Base-by-base conservation (phyloP, 2,888 invertebrate species). In the Machimus rusticus region DNA sequence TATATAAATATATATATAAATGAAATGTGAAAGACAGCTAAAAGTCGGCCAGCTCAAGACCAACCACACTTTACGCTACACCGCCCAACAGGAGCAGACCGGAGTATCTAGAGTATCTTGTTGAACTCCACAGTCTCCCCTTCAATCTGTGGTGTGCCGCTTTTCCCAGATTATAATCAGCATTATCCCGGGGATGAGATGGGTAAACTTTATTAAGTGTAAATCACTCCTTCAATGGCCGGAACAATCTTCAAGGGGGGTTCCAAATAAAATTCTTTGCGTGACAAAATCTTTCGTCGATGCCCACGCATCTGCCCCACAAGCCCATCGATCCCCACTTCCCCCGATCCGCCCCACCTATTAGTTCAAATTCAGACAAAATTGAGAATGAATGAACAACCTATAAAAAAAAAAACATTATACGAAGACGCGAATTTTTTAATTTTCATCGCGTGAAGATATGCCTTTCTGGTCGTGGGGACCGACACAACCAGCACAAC, bases 151-250 rank as follows among this genome's bases (percentile, higher is more conserved):
- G 9, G 9, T 19, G 66, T 19, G 66, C 37, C 5, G 78, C 43
- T 39, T 43, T 43, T 43, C 19, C 43, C 46, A 43, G 78, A 78
- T 78, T 66, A 78, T 39, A 78, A 78, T 78, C 78, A 43, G 43
- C 16, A 43, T 39, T 43, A 23, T n/a, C 66, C 23, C 23, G 5
- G 78, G 78, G 43, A 78, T 78, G 78, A 78, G 78, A 43, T 78
- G 78, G 78, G 43, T 78, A 78, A 78, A 78, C 78, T 78, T 39
- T 78, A 43, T 78, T 78, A 78, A 78, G 78, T 78, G 78, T 78
- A 78, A 78, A 78, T 43, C 78, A 78, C 78, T 43, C 43, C 23
- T 28, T 39, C 43, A 78, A 78, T 78, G 46, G 14, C 78, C 78
- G 78, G 78, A 78, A 43, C 37, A 78, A 46, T 66, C 28, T 66